Conservation (phyloP, 2,797 vertebrate genomes). For the Ficedula albicollis region DNA sequence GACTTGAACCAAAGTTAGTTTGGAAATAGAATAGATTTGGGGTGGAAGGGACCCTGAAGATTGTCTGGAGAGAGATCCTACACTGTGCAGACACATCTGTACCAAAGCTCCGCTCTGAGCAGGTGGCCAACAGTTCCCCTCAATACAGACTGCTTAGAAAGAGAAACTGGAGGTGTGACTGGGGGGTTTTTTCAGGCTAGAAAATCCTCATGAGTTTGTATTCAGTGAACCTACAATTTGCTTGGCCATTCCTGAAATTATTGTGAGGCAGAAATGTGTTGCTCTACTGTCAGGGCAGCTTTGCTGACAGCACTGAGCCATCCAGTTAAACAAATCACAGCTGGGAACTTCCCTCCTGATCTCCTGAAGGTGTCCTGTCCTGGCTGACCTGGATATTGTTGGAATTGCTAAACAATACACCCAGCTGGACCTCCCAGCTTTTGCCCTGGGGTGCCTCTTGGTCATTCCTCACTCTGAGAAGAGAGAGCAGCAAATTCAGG, state of each 20-base stretch:
- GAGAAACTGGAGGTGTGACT: not conserved
- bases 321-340: not conserved
- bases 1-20: not conserved
- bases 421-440: constrained; percentile 87
- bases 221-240: not conserved
- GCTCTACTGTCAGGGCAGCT: not conserved
- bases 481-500: constrained; percentile 87
- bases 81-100: not conserved
- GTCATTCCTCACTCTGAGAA: constrained; percentile 86
- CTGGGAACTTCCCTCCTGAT: not conserved
- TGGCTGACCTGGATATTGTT: constrained; percentile 87
- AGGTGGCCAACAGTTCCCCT: not conserved
- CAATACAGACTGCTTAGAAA: not conserved
- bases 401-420: constrained; percentile 89
- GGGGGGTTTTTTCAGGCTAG: not conserved
- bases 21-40: not conserved
- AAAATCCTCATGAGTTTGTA: not conserved
- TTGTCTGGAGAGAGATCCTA: not conserved
- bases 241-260: not conserved
- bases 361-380: constrained; percentile 86
- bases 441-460: constrained; percentile 88
- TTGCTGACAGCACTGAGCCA: not conserved
- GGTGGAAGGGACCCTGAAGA: not conserved
- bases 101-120: not conserved
- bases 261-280: not conserved